Evolutionary conservation across 2,888 invertebrate species (phyloP).

Genomic region (Antheraea assamensis): DNA sequence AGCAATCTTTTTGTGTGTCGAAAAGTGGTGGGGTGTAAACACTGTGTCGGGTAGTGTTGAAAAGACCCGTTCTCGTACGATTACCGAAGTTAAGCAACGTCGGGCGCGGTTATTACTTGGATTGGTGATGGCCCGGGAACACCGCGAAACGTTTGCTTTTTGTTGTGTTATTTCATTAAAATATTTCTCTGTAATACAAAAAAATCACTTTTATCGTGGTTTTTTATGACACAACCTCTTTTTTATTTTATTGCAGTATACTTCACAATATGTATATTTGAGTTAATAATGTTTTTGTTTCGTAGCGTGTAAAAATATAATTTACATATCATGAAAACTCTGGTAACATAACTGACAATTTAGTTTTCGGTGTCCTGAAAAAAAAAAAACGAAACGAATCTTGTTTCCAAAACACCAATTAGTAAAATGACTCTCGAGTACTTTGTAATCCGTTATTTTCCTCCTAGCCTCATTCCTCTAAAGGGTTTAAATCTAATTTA

Average conservation of each 20-base stretch:
- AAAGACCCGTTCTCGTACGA: slow-evolving; percentile 62
- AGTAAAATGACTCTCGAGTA: slow-evolving; percentile 14
- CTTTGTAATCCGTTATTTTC: slow-evolving; percentile 10
- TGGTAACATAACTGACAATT: neutral
- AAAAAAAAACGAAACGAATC: slow-evolving; percentile 12
- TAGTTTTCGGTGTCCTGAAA: neutral
- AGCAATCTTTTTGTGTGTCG: no score
- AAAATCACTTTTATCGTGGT: no score
- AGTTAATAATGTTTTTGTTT: neutral
- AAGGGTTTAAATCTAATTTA: slow-evolving; percentile 16
- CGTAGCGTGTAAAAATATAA: neutral
- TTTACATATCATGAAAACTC: neutral
- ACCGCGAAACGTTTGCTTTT: no score
- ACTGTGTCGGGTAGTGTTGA: no score
- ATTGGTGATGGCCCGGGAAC: slow-evolving; percentile 76
- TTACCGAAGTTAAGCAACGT: slow-evolving; percentile 71
- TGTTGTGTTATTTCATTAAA: no score
- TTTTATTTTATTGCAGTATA: no score
- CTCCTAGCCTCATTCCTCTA: slow-evolving; percentile 5
- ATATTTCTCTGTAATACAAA: no score
- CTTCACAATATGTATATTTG: neutral
- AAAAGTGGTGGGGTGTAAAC: no score
- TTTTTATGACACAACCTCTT: no score
- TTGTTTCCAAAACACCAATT: slow-evolving; percentile 13
- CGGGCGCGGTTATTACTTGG: slow-evolving; percentile 77